phyloP scores from a whole-genome alignment of 1,140 invertebrate genomes.

The Drosophila nannoptera region DNA sequence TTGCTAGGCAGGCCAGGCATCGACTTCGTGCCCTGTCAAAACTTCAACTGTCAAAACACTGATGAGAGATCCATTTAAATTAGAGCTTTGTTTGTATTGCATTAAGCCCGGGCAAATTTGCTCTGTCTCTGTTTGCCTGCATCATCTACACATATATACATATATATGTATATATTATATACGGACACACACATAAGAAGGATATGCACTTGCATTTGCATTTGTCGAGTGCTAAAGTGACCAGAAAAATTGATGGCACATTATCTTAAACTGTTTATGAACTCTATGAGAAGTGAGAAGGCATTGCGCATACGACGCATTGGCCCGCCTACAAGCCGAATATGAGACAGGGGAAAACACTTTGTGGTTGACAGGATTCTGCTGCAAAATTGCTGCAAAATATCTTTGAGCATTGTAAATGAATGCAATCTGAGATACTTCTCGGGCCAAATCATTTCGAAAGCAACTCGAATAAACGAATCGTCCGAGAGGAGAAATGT shows the following conservation, averaged over 20 bases:
- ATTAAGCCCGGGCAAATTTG: slow-evolving; percentile 66
- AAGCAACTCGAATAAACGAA: slow-evolving; percentile 1
- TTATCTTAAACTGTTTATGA: slow-evolving; percentile 18
- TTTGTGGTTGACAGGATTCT: slow-evolving; percentile 19
- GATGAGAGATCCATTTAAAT: slow-evolving; percentile 70
- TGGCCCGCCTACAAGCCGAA: neutral
- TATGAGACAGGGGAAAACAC: slow-evolving; percentile 1
- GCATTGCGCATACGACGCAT: slow-evolving; percentile 27
- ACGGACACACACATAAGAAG: slow-evolving; percentile 1
- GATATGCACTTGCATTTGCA: slow-evolving; percentile 1
- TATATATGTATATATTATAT: slow-evolving; percentile 16
- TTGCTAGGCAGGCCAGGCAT: neutral
- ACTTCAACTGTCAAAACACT: slow-evolving; percentile 76
- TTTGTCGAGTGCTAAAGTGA: slow-evolving; percentile 7
- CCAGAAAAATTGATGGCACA: slow-evolving; percentile 22
- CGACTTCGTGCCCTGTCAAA: slow-evolving; percentile 44
- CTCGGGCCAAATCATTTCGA: neutral
- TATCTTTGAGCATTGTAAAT: slow-evolving; percentile 26
- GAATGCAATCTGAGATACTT: slow-evolving; percentile 12
- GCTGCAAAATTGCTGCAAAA: slow-evolving; percentile 19
- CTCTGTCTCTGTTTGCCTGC: slow-evolving; percentile 21
- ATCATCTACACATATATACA: neutral
- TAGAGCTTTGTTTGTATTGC: slow-evolving; percentile 70
- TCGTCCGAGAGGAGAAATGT: too few species aligned
- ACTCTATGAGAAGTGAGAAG: slow-evolving; percentile 2